phyloP scores from a whole-genome alignment of 2,113 vertebrate species.

The Nycticorax nycticorax region DNA sequence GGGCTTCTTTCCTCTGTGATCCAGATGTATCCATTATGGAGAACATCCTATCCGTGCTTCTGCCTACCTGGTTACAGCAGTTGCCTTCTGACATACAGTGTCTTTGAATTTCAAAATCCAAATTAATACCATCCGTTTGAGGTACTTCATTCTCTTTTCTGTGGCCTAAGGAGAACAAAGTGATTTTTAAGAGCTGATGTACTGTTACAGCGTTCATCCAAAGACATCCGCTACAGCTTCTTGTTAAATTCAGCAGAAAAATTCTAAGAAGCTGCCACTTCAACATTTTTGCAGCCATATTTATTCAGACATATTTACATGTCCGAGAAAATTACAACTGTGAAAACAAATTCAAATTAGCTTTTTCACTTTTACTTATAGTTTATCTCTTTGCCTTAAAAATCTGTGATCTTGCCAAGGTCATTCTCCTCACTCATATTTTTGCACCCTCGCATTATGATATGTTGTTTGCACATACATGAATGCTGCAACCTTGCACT shows the following conservation, averaged over 20 bases:
- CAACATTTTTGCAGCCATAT: constrained; percentile 4
- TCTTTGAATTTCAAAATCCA: constrained; percentile 48
- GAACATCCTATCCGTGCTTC: background rate
- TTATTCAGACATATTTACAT: constrained; percentile 10
- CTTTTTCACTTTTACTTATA: background rate
- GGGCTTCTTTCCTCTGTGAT: background rate
- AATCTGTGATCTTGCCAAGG: constrained; percentile 51
- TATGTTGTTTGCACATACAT: constrained; percentile 12
- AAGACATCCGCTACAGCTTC: constrained; percentile 26
- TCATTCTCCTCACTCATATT: constrained; percentile 41
- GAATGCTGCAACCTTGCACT: constrained; percentile 23
- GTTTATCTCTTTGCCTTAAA: constrained; percentile 51
- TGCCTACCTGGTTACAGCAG: background rate
- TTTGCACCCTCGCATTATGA: background rate
- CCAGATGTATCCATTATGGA: background rate
- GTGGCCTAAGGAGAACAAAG: background rate
- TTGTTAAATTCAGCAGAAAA: constrained; percentile 34
- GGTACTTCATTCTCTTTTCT: background rate
- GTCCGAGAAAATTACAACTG: constrained; percentile 8
- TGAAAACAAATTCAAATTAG: constrained; percentile 22
- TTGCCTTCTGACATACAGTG: constrained; percentile 35
- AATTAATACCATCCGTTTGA: constrained; percentile 5
- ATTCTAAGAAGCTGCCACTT: background rate
- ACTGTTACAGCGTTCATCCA: background rate
- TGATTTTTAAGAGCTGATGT: constrained; percentile 8